phyloP scores from a whole-genome alignment of 2,797 vertebrate genomes.

The Melanotaenia trifasciata region DNA sequence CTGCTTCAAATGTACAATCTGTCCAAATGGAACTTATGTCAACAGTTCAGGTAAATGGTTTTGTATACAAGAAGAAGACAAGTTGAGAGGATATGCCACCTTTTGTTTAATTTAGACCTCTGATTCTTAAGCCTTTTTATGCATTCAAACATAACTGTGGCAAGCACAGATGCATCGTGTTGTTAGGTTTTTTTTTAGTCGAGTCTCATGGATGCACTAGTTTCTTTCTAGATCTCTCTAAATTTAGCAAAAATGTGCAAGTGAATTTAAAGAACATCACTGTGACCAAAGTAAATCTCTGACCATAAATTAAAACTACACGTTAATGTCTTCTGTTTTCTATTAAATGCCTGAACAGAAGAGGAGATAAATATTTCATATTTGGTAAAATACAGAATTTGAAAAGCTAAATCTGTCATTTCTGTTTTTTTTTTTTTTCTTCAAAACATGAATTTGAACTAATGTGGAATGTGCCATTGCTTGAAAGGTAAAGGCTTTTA shows the following conservation, averaged over 20 bases:
- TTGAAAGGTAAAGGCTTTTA: background rate
- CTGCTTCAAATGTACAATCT: slow-evolving; percentile 83
- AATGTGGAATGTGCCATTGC: background rate
- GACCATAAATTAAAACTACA: background rate
- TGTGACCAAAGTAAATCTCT: background rate
- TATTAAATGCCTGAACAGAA: background rate
- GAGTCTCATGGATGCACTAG: background rate
- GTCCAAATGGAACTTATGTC: slow-evolving; percentile 75
- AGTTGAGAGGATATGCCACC: background rate
- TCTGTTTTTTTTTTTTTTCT: background rate
- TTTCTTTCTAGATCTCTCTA: background rate
- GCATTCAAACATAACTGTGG: background rate
- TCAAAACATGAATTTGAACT: background rate
- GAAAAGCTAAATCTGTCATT: background rate
- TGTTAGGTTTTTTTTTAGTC: background rate
- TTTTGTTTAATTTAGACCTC: background rate
- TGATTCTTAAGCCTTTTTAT: background rate
- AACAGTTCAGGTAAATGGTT: slow-evolving; percentile 68
- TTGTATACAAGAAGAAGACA: background rate
- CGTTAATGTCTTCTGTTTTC: background rate
- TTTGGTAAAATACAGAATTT: background rate
- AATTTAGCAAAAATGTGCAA: background rate
- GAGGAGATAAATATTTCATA: background rate
- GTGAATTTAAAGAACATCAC: background rate
- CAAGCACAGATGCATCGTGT: background rate